Evolutionary conservation across 1,140 invertebrate species (phyloP), one percentile per base, ranked within the genome.

Genomic region (Pteromalus puparum): DNA sequence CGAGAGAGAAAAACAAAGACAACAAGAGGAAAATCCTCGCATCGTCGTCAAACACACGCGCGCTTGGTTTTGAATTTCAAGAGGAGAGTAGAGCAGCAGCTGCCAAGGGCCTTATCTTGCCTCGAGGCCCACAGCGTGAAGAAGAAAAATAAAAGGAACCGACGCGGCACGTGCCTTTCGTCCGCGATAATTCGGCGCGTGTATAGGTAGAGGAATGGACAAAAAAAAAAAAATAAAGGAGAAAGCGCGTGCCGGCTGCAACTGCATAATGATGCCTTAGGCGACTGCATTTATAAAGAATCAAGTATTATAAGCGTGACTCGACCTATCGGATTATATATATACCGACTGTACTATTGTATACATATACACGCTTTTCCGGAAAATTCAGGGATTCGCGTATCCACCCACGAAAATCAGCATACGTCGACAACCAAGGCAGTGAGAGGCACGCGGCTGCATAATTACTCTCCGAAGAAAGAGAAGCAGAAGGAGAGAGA

Each of bases 371-470:
- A 18, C 15, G 18, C 18, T 38, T 18, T 13, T 21, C n/a, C n/a
- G 46, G 61, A 38, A 13, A 76, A 81, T 2, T 5, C 6, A 1
- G 34, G 34, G 34, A 34, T 34, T 34, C 34, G 34, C 21, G n/a
- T n/a, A 42, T 65, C 2, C 18, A 2, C 78, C 2, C 18, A 68
- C 13, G 46, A 61, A 81, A 53, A 81, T 30, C 24, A 10, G 26
- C 46, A 72, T 34, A 48, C 1, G 12, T 30, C 34, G 12, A 67
- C 26, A 70, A 6, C 70, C 78, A 83, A 87, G 90, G 89, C 90
- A 88, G 90, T 89, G 92, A 92, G 89, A 92, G 91, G 91, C 90
- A 91, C 90, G 90, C 90, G 68, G 68, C 68, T 7, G 10, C 12
- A 90, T 92, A 92, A 92, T 92, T 92, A 91, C 91, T 87, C 91